A percentile compares a stretch with the other conserved stretches of the same genome.
Evolutionary conservation across 2,797 vertebrate species (phyloP).

Genomic region (Enteromius afrohamiltoni): DNA sequence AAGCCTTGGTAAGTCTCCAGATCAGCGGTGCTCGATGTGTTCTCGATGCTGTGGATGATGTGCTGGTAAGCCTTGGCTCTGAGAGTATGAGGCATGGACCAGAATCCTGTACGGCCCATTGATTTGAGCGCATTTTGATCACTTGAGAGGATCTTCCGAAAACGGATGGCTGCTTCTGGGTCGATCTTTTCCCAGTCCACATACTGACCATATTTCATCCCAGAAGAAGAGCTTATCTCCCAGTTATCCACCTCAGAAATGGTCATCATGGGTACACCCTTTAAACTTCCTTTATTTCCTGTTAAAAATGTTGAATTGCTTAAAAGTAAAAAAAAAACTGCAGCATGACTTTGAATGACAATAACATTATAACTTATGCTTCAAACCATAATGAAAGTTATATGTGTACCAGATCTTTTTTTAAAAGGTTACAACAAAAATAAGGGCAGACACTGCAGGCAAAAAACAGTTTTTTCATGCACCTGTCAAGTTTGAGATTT

Average conservation of each 20-base stretch:
- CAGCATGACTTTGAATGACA: too few species aligned
- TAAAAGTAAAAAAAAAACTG: neutral
- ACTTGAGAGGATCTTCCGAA: conserved; percentile 71
- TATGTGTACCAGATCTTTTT: too few species aligned
- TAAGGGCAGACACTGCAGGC: too few species aligned
- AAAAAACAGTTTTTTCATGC: too few species aligned
- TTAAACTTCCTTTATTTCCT: conserved; percentile 69
- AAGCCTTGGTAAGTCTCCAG: conserved; percentile 74
- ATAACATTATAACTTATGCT: neutral
- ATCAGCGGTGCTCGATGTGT: conserved; percentile 73
- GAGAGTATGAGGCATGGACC: conserved; percentile 77
- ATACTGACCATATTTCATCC: conserved; percentile 81
- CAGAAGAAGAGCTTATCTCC: conserved; percentile 75
- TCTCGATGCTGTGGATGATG: conserved; percentile 80
- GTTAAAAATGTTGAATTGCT: conserved; percentile 6
- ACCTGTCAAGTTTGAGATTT: too few species aligned
- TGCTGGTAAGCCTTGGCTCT: conserved; percentile 84
- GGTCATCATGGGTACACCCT: conserved; percentile 75
- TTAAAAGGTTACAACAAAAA: neutral
- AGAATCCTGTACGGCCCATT: conserved; percentile 83
- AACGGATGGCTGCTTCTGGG: conserved; percentile 63
- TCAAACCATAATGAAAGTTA: neutral
- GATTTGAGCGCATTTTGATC: conserved; percentile 77
- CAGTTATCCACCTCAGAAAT: conserved; percentile 79
- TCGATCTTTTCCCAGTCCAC: conserved; percentile 87